phyloP scores from a whole-genome alignment of 2,797 vertebrate species.

The Ceyx erithaca region DNA sequence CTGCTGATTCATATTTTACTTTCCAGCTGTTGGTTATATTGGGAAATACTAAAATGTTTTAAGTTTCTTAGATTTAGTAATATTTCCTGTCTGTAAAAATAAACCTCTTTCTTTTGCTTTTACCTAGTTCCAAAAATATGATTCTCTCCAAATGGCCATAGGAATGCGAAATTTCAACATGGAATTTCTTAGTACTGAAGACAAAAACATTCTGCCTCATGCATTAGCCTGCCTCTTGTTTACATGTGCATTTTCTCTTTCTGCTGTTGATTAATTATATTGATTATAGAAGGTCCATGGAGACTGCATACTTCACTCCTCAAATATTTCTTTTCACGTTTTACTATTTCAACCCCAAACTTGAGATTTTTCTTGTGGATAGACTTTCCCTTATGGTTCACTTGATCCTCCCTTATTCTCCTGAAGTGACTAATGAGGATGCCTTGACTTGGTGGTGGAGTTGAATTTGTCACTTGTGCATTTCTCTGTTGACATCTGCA shows the following conservation, averaged over 20 bases:
- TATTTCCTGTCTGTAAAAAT: constrained; percentile 60
- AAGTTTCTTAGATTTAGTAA: constrained; percentile 45
- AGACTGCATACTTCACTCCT: neutral
- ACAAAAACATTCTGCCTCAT: constrained; percentile 9
- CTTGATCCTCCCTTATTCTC: neutral
- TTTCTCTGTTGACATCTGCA: neutral
- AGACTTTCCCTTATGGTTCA: neutral
- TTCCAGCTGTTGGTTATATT: constrained; percentile 50
- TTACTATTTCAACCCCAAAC: neutral
- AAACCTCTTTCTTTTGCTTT: constrained; percentile 38
- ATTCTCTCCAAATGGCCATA: constrained; percentile 35
- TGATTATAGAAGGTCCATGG: neutral
- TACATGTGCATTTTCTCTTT: constrained; percentile 5
- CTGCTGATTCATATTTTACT: constrained; percentile 43
- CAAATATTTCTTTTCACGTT: neutral
- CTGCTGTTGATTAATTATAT: constrained; percentile 11
- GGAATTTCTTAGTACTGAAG: constrained; percentile 11
- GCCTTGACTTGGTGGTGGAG: neutral
- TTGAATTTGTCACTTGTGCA: neutral
- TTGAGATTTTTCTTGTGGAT: neutral
- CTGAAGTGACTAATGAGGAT: neutral
- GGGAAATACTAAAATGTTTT: constrained; percentile 35
- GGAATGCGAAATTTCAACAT: neutral
- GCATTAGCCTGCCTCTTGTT: neutral
- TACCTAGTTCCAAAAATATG: constrained; percentile 28